Evolutionary conservation across 2,113 vertebrate genomes (phyloP).

Genomic region (Pomatostomus ruficeps): DNA sequence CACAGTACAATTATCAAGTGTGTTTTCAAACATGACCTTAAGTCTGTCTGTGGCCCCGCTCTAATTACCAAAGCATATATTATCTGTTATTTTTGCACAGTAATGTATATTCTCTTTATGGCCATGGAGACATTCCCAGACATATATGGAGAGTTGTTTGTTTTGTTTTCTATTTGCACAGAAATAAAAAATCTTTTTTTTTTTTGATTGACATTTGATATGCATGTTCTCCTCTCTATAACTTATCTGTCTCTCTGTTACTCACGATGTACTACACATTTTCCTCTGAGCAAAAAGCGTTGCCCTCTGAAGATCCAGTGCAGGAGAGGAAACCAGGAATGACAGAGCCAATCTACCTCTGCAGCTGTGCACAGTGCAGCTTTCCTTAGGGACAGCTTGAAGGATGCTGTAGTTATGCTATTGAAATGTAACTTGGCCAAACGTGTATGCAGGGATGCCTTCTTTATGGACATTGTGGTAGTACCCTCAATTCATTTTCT

Average conservation of each 20-base stretch:
- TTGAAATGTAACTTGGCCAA: not conserved
- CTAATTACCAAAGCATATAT: not conserved
- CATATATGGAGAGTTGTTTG: not conserved
- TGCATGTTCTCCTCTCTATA: not conserved
- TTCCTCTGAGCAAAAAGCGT: not conserved
- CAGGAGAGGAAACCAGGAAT: not conserved
- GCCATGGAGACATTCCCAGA: not conserved
- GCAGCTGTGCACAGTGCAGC: not conserved
- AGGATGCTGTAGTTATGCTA: not conserved
- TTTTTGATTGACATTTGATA: not conserved
- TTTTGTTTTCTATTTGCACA: not conserved
- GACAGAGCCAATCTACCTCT: not conserved
- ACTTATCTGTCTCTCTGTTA: not conserved
- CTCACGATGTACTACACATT: not conserved
- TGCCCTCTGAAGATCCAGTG: not conserved
- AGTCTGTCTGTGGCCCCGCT: not conserved
- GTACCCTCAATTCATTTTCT: accelerated
- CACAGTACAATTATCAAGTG: not conserved
- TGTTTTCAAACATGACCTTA: not conserved
- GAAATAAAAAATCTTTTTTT: not conserved
- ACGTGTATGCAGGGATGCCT: not conserved
- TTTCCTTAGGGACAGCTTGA: not conserved
- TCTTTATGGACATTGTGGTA: not conserved
- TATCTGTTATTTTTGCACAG: not conserved
- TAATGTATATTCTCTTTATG: not conserved